These are phyloP conservation scores for Ruditapes philippinarum DNA, from an alignment of 1,140 invertebrate genomes.

Conservation along the genomic window DNA sequence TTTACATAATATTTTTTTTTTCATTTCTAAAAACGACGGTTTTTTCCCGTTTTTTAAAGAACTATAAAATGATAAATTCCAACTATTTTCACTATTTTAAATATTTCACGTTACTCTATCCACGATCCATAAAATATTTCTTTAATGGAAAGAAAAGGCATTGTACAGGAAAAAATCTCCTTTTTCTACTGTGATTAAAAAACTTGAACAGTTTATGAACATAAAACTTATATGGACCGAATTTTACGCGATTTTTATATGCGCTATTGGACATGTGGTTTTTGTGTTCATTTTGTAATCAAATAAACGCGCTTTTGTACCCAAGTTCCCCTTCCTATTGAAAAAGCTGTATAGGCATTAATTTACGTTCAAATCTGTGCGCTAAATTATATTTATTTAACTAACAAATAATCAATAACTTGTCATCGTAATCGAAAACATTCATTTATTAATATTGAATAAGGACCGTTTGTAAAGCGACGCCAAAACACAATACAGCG, in stretches of 20 bases:
- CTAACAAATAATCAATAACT: conserved; percentile 27
- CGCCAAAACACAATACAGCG: not conserved
- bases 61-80: too few relatives aligned
- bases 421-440: conserved; percentile 5
- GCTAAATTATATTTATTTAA: conserved; percentile 26
- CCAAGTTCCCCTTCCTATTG: not conserved
- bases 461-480: not conserved
- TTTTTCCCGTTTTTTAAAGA: too few relatives aligned
- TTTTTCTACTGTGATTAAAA: too few relatives aligned
- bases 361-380: not conserved
- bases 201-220: not conserved
- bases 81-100: too few relatives aligned
- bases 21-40: too few relatives aligned
- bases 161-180: too few relatives aligned
- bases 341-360: not conserved
- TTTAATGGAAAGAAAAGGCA: too few relatives aligned
- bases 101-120: too few relatives aligned
- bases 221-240: conserved; percentile 16
- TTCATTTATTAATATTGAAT: not conserved
- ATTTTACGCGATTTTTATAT: not conserved
- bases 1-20: too few relatives aligned
- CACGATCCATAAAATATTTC: too few relatives aligned
- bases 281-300: conserved; percentile 36
- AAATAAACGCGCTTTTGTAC: conserved; percentile 16
- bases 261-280: not conserved